These are phyloP conservation scores for Halocynthia aurantium DNA, from an alignment of 23 tunicate species.

Conservation along the genomic window DNA sequence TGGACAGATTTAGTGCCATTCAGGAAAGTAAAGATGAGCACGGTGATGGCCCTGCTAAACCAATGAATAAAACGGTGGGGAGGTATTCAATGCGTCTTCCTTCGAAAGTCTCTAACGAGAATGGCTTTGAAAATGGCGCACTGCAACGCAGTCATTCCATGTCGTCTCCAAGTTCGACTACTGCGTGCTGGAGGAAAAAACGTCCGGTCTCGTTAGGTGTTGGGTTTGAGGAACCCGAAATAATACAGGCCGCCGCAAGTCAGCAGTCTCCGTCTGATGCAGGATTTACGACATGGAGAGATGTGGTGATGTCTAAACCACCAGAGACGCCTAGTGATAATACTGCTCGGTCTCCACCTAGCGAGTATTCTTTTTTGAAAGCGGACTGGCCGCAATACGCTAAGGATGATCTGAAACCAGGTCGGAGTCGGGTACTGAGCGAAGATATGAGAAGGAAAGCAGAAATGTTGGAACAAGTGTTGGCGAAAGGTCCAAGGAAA, in stretches of 20 bases:
- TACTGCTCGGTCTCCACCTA: too few species aligned
- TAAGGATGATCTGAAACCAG: not conserved
- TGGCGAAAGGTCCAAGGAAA: constrained; percentile 35
- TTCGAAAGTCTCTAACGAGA: not conserved
- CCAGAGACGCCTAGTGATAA: not conserved
- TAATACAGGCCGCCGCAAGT: too few species aligned
- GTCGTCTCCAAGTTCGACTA: not conserved
- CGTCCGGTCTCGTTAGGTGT: too few species aligned
- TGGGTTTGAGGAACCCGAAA: too few species aligned
- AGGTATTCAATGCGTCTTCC: not conserved
- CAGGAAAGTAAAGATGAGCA: not conserved
- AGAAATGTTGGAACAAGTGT: constrained; percentile 41
- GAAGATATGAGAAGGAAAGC: constrained; percentile 53
- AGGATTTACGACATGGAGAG: not conserved
- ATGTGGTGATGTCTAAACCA: not conserved
- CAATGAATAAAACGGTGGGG: not conserved
- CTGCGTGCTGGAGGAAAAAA: too few species aligned
- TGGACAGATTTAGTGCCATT: not conserved
- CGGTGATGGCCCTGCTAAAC: not conserved
- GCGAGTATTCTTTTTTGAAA: too few species aligned
- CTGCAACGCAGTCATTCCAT: constrained; percentile 6
- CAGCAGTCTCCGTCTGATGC: too few species aligned
- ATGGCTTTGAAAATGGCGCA: not conserved
- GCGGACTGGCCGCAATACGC: too few species aligned
- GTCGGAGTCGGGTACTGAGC: constrained; percentile 33